Percentiles rank a stretch among this genome's conserved stretches.
These are phyloP conservation scores for Glossosoma conforme DNA, from an alignment of 1,140 invertebrate species.

Conservation along the genomic window DNA sequence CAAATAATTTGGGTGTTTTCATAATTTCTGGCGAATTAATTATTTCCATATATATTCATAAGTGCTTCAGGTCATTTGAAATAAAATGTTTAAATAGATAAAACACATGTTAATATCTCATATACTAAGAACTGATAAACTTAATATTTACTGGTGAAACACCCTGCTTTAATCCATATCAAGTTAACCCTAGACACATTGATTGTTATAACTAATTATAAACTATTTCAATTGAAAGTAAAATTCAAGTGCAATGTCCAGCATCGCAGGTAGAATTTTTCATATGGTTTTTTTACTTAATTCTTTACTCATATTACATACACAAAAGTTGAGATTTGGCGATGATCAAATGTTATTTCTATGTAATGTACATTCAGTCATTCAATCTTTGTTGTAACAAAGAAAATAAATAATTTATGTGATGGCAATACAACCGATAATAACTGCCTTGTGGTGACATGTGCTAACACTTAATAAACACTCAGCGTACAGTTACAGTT, in stretches of 20 bases:
- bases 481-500: conserved; percentile 2
- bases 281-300: conserved; percentile 23
- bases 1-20: background rate
- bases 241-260: conserved; percentile 31
- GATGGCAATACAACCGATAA: conserved; percentile 15
- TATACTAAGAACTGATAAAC: conserved; percentile 26
- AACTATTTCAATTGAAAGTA: conserved; percentile 29
- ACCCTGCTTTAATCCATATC: conserved; percentile 33
- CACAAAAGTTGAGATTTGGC: conserved; percentile 32
- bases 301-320: conserved; percentile 30
- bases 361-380: conserved; percentile 33
- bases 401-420: conserved; percentile 26
- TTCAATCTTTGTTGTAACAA: conserved; percentile 33
- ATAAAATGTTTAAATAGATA: conserved; percentile 23
- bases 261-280: conserved; percentile 28
- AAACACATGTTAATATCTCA: conserved; percentile 29
- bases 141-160: conserved; percentile 30
- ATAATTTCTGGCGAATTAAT: too few relatives aligned
- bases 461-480: conserved; percentile 2
- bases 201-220: conserved; percentile 31
- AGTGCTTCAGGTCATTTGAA: conserved; percentile 23
- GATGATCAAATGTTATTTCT: conserved; percentile 33
- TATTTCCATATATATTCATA: conserved; percentile 5
- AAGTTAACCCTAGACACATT: conserved; percentile 31
- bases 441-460: conserved; percentile 6